phyloP scores from a whole-genome alignment of 2,113 vertebrate species.

The Poecilia latipinna region DNA sequence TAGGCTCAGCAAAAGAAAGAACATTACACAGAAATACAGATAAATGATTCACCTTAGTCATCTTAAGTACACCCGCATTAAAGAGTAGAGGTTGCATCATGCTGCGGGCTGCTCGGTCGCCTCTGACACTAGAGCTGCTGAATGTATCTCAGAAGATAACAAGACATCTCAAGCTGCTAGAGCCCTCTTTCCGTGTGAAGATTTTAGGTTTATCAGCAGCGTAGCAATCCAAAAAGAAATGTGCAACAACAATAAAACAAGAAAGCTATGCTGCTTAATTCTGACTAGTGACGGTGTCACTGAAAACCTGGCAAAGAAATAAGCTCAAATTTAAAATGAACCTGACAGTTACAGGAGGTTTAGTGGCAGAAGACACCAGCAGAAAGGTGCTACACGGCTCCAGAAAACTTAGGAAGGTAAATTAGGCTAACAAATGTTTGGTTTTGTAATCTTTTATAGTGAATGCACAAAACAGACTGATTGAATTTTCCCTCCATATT shows the following conservation, averaged over 20 bases:
- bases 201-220: not conserved
- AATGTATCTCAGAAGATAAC: not conserved
- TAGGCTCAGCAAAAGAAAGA: no score
- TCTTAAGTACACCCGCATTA: no score
- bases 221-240: not conserved
- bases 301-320: not conserved
- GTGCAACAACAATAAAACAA: not conserved
- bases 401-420: no score
- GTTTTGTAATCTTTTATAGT: no score
- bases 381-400: no score
- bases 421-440: no score
- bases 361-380: not conserved
- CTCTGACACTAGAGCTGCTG: not conserved
- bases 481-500: no score
- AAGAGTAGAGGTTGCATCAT: not conserved
- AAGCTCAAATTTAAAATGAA: not conserved
- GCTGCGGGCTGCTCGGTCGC: not conserved
- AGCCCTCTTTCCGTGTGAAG: no score
- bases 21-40: no score
- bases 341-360: not conserved
- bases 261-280: not conserved
- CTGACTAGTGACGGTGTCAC: not conserved
- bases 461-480: no score
- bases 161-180: not conserved
- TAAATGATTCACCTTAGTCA: no score